Conservation (phyloP, 2,888 invertebrate species). For the Plagodis dolabraria region DNA sequence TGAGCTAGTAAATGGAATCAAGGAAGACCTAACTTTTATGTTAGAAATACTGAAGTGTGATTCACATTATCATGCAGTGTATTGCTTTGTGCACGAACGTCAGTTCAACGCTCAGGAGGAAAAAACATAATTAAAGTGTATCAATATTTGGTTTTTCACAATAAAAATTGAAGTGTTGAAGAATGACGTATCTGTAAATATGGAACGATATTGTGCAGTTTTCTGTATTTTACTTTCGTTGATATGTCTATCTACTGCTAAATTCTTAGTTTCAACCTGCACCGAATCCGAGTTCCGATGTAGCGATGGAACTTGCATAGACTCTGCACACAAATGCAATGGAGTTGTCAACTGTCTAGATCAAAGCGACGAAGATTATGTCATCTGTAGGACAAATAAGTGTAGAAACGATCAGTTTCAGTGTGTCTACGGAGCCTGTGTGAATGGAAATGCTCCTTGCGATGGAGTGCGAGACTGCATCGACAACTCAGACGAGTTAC, state of each 20-base stretch:
- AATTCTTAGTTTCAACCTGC: slow-evolving; percentile 9
- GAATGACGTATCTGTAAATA: neutral
- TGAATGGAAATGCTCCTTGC: slow-evolving; percentile 10
- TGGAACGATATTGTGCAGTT: slow-evolving; percentile 1
- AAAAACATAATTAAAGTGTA: too few relatives aligned
- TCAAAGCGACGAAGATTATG: slow-evolving; percentile 29
- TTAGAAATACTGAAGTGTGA: too few relatives aligned
- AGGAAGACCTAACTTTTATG: too few relatives aligned
- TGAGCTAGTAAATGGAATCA: too few relatives aligned
- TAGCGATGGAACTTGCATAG: slow-evolving; percentile 27
- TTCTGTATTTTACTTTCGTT: slow-evolving; percentile 2
- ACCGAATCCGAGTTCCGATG: slow-evolving; percentile 17
- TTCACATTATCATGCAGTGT: too few relatives aligned
- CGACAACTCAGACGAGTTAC: slow-evolving; percentile 24
- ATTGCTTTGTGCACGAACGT: too few relatives aligned
- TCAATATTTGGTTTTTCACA: too few relatives aligned
- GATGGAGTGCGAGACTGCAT: slow-evolving; percentile 21
- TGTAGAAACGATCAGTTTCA: slow-evolving; percentile 22
- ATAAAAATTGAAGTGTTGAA: too few relatives aligned
- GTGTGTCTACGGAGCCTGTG: slow-evolving; percentile 24
- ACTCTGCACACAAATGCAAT: slow-evolving; percentile 16
- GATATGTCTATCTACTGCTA: neutral
- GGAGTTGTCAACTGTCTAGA: slow-evolving; percentile 28
- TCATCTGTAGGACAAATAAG: slow-evolving; percentile 23
- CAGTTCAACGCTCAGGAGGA: too few relatives aligned